Percentiles rank a stretch among this genome's conserved stretches.
phyloP scores from a whole-genome alignment of 2,113 vertebrate species.

The Paradisaea rubra region DNA sequence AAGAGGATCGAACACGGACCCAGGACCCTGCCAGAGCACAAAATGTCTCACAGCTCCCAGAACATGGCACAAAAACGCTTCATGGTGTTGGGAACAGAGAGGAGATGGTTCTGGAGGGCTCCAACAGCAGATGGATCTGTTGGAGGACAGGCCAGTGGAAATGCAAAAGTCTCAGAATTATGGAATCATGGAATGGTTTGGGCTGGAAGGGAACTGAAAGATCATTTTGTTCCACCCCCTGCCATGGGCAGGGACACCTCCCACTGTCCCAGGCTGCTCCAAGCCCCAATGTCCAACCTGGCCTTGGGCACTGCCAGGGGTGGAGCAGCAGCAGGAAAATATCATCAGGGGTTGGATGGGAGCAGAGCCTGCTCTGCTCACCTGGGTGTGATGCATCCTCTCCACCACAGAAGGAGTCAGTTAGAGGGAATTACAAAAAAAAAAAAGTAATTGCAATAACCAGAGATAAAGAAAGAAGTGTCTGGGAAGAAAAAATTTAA shows the following conservation, averaged over 20 bases:
- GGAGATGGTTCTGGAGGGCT: neutral
- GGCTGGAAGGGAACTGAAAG: neutral
- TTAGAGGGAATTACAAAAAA: neutral
- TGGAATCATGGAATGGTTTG: neutral
- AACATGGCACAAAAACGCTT: neutral
- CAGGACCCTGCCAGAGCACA: neutral
- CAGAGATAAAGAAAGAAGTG: neutral
- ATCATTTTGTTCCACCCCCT: no score
- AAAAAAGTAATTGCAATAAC: neutral
- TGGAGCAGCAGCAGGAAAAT: neutral
- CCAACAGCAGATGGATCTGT: neutral
- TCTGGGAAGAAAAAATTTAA: neutral
- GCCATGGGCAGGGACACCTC: neutral
- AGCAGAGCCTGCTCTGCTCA: neutral
- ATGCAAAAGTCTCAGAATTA: neutral
- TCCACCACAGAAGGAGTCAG: neutral
- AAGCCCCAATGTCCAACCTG: rapidly evolving
- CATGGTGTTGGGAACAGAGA: neutral
- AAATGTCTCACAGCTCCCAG: neutral
- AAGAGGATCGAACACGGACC: neutral
- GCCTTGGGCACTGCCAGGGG: neutral
- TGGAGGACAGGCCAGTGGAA: neutral
- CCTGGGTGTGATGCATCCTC: neutral
- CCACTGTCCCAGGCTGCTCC: neutral
- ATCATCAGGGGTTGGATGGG: neutral